Percentiles rank a stretch among this genome's conserved stretches.
These are phyloP conservation scores for Drosophila demipolita DNA, from an alignment of 2,888 invertebrate genomes.

Conservation along the genomic window DNA sequence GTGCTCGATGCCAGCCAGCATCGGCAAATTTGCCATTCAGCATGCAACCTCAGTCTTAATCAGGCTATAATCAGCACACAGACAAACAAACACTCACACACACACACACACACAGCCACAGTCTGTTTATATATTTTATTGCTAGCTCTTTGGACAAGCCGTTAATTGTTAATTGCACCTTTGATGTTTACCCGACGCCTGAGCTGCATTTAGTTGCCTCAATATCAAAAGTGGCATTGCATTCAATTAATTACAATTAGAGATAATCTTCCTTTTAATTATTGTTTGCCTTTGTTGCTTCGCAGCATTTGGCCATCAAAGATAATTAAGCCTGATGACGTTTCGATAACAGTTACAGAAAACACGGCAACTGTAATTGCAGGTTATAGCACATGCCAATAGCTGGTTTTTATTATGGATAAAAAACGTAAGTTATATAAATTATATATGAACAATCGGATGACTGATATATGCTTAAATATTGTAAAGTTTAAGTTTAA, in stretches of 20 bases:
- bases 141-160: conserved; percentile 47
- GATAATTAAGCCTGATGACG: conserved; percentile 63
- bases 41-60: conserved; percentile 46
- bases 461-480: neutral
- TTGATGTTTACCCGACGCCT: conserved; percentile 44
- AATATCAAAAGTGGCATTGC: conserved; percentile 42
- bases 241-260: conserved; percentile 78
- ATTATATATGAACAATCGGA: neutral
- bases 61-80: conserved; percentile 50
- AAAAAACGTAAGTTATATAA: neutral
- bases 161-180: conserved; percentile 74
- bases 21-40: conserved; percentile 29
- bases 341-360: conserved; percentile 47
- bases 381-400: neutral
- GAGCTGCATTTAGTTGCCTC: conserved; percentile 38
- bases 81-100: too few relatives aligned
- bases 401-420: neutral
- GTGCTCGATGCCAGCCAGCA: conserved; percentile 12
- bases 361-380: conserved; percentile 31
- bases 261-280: conserved; percentile 77
- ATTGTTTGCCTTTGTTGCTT: conserved; percentile 66
- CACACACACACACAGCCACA: neutral
- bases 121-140: conserved; percentile 12
- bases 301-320: conserved; percentile 19
- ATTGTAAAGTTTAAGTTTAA: neutral